phyloP scores from a whole-genome alignment of 2,888 invertebrate genomes.

The Disparrhopalites patrizii region DNA sequence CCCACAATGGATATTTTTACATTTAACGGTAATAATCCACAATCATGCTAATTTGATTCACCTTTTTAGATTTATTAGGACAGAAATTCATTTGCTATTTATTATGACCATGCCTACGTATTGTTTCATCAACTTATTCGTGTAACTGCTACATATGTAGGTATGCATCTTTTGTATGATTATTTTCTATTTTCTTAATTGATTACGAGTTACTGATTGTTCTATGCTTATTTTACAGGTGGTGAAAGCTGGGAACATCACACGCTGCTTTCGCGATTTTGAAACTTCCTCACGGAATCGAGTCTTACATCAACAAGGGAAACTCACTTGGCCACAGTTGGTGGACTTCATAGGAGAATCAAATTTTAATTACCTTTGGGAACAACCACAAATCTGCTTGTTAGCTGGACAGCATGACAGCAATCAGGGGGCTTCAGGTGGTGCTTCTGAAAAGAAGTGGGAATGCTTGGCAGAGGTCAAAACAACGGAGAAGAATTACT shows the following conservation, averaged over 20 bases:
- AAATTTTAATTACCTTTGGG: conserved; percentile 46
- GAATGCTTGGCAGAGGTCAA: conserved; percentile 18
- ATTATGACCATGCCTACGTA: not conserved
- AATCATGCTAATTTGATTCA: not conserved
- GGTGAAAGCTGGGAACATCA: not conserved
- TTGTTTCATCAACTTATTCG: too few species aligned
- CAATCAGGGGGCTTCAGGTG: too few species aligned
- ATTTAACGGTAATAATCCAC: conserved; percentile 51
- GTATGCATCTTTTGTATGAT: too few species aligned
- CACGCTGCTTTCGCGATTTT: conserved; percentile 8
- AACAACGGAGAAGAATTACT: conserved; percentile 21
- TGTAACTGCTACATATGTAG: too few species aligned
- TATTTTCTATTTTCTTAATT: too few species aligned
- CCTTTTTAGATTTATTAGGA: too few species aligned
- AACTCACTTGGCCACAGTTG: conserved; percentile 39
- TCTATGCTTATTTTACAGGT: not conserved
- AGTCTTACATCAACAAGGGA: conserved; percentile 24
- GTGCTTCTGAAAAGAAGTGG: too few species aligned
- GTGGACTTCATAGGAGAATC: conserved; percentile 47
- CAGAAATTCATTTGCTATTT: too few species aligned
- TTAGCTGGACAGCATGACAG: too few species aligned
- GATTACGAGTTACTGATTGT: not conserved
- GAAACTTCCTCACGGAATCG: not conserved
- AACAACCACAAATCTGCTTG: conserved; percentile 39
- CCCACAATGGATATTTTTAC: conserved; percentile 53